Base-by-base conservation (phyloP, 2,797 vertebrate species). In the Echiichthys vipera region DNA sequence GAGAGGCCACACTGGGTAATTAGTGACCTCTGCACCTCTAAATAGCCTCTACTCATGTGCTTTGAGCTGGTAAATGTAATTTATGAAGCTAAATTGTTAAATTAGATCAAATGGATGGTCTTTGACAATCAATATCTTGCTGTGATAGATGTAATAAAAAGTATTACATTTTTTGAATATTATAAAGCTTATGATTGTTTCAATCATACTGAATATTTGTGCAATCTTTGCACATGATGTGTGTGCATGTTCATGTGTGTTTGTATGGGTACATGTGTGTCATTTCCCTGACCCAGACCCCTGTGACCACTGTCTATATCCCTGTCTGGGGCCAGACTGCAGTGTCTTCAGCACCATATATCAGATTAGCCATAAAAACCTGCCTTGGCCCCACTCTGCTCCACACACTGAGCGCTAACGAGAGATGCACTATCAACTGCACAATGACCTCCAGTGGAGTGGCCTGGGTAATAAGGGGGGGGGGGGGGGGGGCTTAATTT, bases 321-420 rank as follows among this genome's bases (percentile, higher is more conserved):
- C 74, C 71, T 65, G 67, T 89, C 83, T 86, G 75, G 63, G 65
- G 69, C 84, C 80, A 83, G 80, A 66, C 82, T 75, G 83, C 68
- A 59, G 59, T 62, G 76, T 89, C 84, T 80, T 87, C 59, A 68
- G 69, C 74, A 83, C 76, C 78, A 88, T 91, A 86, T 87, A 93
- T 94, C 89, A 92, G 83, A 87, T 80, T 87, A 88, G 77, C 89
- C 83, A 88, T 93, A 88, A 92, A 93, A 91, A 54, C 22, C 74
- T 40, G 65, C 78, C 72, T 71, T 66, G 71, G 83, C 65, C 66
- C 66, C 79, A 62, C 81, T 91, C 78, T 68, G 70, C 78, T 68
- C 59, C 85, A 84, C 77, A 80, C 71, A 71, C 83, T 76, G 64
- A 72, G 77, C 85, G 74, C 83, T 94, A 93, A 94, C 89, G 90